A percentile compares a stretch with the other conserved stretches of the same genome.
phyloP scores from a whole-genome alignment of 1,140 invertebrate genomes.

The Lysiphlebus fabarum region DNA sequence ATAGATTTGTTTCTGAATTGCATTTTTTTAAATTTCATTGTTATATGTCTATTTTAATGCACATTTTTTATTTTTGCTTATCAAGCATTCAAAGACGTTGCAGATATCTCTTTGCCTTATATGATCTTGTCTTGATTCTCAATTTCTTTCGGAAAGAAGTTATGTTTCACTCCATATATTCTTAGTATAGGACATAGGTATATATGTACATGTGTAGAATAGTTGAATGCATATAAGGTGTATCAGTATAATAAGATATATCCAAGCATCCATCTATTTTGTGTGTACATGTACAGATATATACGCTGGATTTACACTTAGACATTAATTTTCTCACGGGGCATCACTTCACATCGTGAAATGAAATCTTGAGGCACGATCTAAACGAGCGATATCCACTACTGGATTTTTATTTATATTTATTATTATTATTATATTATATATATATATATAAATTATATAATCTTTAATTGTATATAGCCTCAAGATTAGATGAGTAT shows the following conservation, averaged over 20 bases:
- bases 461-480: neutral
- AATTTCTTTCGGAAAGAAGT: too few species aligned
- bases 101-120: too few species aligned
- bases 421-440: constrained; percentile 5
- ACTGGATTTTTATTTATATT: constrained; percentile 7
- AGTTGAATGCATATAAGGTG: too few species aligned
- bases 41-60: too few species aligned
- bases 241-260: too few species aligned
- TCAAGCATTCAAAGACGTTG: too few species aligned
- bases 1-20: too few species aligned
- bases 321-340: constrained; percentile 35
- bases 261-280: neutral
- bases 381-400: constrained; percentile 10
- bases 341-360: constrained; percentile 21
- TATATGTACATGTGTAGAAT: constrained; percentile 11
- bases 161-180: neutral
- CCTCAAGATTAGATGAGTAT: too few species aligned
- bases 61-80: too few species aligned
- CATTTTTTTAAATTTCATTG: too few species aligned
- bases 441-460: neutral
- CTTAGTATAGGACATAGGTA: too few species aligned
- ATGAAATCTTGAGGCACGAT: constrained; percentile 14
- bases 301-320: neutral
- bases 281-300: neutral
- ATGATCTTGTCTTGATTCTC: too few species aligned